phyloP scores from a whole-genome alignment of 1,140 invertebrate species.

The Drosophila tsacasi region DNA sequence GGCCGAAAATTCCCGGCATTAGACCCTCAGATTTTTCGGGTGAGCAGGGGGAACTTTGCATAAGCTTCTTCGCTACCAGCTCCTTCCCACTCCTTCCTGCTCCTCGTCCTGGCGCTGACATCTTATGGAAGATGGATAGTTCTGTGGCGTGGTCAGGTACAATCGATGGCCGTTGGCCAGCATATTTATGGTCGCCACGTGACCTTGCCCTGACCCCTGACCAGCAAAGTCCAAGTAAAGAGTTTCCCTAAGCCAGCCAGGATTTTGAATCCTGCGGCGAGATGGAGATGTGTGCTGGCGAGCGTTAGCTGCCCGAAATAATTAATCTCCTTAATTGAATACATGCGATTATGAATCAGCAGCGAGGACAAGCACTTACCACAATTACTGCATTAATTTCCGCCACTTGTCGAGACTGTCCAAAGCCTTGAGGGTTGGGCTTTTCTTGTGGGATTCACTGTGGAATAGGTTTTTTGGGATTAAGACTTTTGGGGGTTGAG shows the following conservation, averaged over 20 bases:
- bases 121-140: conserved; percentile 75
- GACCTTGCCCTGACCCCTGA: conserved; percentile 70
- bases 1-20: conserved; percentile 31
- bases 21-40: conserved; percentile 26
- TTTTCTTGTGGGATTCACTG: conserved; percentile 1
- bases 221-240: conserved; percentile 12
- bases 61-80: conserved; percentile 31
- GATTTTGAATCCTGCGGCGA: conserved; percentile 25
- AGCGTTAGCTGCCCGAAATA: conserved; percentile 27
- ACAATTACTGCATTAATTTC: conserved; percentile 81
- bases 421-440: conserved; percentile 9
- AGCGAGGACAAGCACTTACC: conserved; percentile 73
- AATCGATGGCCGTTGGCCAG: conserved; percentile 58
- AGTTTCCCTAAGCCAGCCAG: conserved; percentile 30
- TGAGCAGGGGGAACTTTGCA: conserved; percentile 53
- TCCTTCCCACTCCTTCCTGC: not conserved
- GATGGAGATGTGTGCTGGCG: conserved; percentile 9
- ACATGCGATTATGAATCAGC: conserved; percentile 52
- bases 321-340: conserved; percentile 60
- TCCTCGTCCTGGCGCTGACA: conserved; percentile 54
- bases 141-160: conserved; percentile 69
- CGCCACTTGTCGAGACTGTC: conserved; percentile 37
- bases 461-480: conserved; percentile 15
- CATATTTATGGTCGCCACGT: conserved; percentile 66
- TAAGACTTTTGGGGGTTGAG: conserved; percentile 11